Base-by-base conservation (phyloP, 2,113 vertebrate species). In the Labeo catla region DNA sequence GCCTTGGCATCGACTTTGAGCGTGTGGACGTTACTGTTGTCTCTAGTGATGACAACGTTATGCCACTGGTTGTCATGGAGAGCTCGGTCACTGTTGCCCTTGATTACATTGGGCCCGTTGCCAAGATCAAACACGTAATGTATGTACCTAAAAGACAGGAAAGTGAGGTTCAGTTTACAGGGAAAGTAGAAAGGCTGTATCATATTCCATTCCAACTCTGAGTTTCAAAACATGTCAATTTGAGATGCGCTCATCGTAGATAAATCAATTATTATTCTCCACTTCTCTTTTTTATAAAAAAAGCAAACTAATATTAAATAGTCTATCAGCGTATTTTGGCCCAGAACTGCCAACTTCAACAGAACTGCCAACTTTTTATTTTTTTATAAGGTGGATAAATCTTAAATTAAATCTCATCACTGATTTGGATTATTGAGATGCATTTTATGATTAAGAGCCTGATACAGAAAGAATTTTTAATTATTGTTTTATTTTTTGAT, bases 51-150 rank as follows among this genome's bases (percentile, higher is more conserved):
- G 54, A 99, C 97, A 0, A 99, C 98, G 0, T 99, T 98, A 92
- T 99, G 98, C 98, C 98, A 99, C 86, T 99, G 98, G 93, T 99
- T 99, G 93, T 99, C 98, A 87, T 99, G 98, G 74, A 99, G 93
- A 19, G 97, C 95, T 28, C 95, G 94, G 39, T 97, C 97, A 36
- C 97, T 99, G 91, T 98, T 99, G 54, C 98, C 98, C 88, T 99
- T 99, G 90, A 99, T 99, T 89, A 99, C 96, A 78, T 98, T 98
- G 16, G 98, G 97, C 3, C 98, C 98, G 0, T 99, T 99, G 70
- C 98, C 98, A 6, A 99, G 97, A 89, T 99, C 97, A 93, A 99
- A 99, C n/a, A 99, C 97, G 0, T 99, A 99, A 90, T 99, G 98
- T 90, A 99, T 97, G 78, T 99, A 99, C 86, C 98, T 99, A 88